phyloP scores from a whole-genome alignment of 2,797 vertebrate genomes.

The Podarcis lilfordi region DNA sequence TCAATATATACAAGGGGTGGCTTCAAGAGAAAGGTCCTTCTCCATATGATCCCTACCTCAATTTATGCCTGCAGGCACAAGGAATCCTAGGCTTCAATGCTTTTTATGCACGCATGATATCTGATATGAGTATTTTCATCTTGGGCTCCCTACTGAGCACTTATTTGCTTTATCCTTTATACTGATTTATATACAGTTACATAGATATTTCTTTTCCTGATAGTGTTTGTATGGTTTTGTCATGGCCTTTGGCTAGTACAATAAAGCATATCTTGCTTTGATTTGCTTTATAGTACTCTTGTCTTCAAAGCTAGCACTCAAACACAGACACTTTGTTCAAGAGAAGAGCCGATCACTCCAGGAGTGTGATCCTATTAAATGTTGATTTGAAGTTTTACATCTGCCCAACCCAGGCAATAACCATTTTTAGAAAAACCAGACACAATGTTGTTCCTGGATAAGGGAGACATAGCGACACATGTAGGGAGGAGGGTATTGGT shows the following conservation, averaged over 20 bases:
- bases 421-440: background rate
- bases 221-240: too few relatives aligned
- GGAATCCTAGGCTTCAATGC: background rate
- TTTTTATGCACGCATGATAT: background rate
- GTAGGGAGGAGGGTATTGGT: too few relatives aligned
- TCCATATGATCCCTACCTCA: background rate
- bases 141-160: background rate
- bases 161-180: background rate
- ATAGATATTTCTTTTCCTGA: too few relatives aligned
- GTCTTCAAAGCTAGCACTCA: background rate
- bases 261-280: too few relatives aligned
- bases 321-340: background rate
- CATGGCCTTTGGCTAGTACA: too few relatives aligned
- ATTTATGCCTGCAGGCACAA: too few relatives aligned
- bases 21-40: background rate
- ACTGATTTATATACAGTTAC: too few relatives aligned
- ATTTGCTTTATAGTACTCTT: too few relatives aligned
- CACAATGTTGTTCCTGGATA: background rate
- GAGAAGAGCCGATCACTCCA: background rate
- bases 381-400: background rate
- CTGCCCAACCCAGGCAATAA: background rate
- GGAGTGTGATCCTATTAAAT: background rate
- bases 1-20: background rate
- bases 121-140: background rate
- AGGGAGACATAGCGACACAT: background rate